These are phyloP conservation scores for Trichonephila inaurata DNA, from an alignment of 1,140 invertebrate genomes.

Conservation along the genomic window DNA sequence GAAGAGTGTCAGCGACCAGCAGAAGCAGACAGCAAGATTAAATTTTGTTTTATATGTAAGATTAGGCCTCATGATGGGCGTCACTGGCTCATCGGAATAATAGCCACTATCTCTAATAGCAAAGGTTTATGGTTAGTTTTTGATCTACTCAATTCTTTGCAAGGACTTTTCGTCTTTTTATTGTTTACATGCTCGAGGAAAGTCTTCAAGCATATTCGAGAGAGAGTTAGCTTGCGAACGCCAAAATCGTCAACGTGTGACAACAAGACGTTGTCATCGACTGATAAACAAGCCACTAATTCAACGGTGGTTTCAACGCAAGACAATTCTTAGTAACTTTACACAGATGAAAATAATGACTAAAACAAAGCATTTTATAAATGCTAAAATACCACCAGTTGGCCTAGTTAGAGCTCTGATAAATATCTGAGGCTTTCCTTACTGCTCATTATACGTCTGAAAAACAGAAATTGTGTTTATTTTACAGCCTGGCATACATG, in stretches of 20 bases:
- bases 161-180: constrained; percentile 84
- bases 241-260: background rate
- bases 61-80: constrained; percentile 81
- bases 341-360: too few species aligned
- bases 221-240: background rate
- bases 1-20: constrained; percentile 73
- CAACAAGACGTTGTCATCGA: background rate
- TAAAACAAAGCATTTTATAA: too few species aligned
- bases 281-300: background rate
- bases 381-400: too few species aligned
- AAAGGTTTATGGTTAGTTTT: constrained; percentile 82
- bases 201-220: constrained; percentile 30
- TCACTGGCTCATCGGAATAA: constrained; percentile 83
- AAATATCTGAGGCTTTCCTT: too few species aligned
- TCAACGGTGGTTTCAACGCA: background rate
- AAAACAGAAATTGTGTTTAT: too few species aligned
- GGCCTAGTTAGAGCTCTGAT: too few species aligned
- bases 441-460: too few species aligned
- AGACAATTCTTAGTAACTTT: background rate
- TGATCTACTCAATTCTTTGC: constrained; percentile 83
- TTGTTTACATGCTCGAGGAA: constrained; percentile 82
- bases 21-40: constrained; percentile 77
- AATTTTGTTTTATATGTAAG: constrained; percentile 84
- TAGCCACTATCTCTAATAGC: constrained; percentile 78
- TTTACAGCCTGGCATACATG: too few species aligned